phyloP scores from a whole-genome alignment of 30 jellyfish, hydroid and myxozoan species.

The Haliclystus octoradiatus region DNA sequence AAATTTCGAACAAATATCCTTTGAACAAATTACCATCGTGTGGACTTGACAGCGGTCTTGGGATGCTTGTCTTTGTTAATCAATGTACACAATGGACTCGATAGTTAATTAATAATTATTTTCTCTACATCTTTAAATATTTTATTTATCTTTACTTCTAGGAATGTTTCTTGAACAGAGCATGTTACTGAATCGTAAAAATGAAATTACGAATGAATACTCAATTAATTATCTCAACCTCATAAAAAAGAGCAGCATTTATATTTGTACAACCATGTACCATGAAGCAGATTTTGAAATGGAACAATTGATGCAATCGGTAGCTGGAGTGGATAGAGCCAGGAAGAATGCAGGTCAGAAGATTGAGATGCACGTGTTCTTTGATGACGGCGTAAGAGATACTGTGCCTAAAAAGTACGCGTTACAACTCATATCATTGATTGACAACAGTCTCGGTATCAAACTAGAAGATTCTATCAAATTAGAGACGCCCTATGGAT shows the following conservation, averaged over 20 bases:
- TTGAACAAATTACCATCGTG: too few relatives aligned
- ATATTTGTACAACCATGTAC: slow-evolving; percentile 91
- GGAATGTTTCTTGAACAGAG: slow-evolving; percentile 80
- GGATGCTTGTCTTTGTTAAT: too few relatives aligned
- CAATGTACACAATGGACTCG: too few relatives aligned
- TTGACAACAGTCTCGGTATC: slow-evolving; percentile 47
- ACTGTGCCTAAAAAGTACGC: slow-evolving; percentile 67
- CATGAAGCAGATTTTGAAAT: slow-evolving; percentile 88
- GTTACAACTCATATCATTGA: slow-evolving; percentile 58
- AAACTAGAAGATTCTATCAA: slow-evolving; percentile 48
- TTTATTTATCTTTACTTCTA: too few relatives aligned
- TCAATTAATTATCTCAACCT: slow-evolving; percentile 58
- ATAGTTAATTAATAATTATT: too few relatives aligned
- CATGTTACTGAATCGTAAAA: slow-evolving; percentile 62
- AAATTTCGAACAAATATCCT: too few relatives aligned
- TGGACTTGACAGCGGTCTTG: too few relatives aligned
- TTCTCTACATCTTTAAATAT: too few relatives aligned
- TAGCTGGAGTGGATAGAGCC: slow-evolving; percentile 87
- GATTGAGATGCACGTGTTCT: slow-evolving; percentile 76
- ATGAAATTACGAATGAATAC: slow-evolving; percentile 79
- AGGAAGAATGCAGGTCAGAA: slow-evolving; percentile 63
- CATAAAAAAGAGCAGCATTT: slow-evolving; percentile 59
- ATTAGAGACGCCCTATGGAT: slow-evolving; percentile 71
- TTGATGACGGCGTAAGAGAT: slow-evolving; percentile 90
- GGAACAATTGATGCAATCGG: slow-evolving; percentile 70